These are phyloP conservation scores for Dicaeum eximium DNA, from an alignment of 2,113 vertebrate species.

Conservation along the genomic window DNA sequence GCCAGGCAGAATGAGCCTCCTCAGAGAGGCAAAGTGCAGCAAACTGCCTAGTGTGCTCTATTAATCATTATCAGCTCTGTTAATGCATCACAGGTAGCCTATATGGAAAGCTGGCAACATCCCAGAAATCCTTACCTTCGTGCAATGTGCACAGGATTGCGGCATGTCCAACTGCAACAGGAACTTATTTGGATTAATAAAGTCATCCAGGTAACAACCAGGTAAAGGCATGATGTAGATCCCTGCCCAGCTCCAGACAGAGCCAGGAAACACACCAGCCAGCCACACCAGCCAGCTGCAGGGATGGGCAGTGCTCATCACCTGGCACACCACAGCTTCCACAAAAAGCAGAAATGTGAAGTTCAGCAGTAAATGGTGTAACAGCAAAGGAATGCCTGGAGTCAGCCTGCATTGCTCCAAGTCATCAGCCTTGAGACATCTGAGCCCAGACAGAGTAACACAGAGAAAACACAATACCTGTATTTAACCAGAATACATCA, in stretches of 20 bases:
- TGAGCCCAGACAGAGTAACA: not conserved
- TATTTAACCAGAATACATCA: not conserved
- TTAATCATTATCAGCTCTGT: not conserved
- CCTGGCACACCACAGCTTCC: not conserved
- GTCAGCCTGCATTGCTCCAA: not conserved
- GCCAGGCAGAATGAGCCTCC: not conserved
- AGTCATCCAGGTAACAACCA: not conserved
- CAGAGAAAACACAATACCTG: not conserved
- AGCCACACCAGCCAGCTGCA: not conserved
- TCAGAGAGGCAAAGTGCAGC: not conserved
- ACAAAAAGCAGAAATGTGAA: not conserved
- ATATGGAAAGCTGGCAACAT: not conserved
- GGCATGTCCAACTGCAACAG: not conserved
- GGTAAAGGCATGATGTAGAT: not conserved
- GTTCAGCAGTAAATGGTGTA: not conserved
- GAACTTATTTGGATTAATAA: not conserved
- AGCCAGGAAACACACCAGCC: not conserved
- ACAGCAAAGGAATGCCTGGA: not conserved
- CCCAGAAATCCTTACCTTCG: not conserved
- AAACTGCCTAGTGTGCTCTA: not conserved
- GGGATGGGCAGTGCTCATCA: not conserved
- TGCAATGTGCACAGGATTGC: too few relatives aligned
- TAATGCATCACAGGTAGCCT: not conserved
- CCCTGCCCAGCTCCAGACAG: not conserved
- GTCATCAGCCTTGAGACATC: not conserved